Base-by-base conservation (phyloP, 2,797 vertebrate species). In the Cynopterus sphinx region DNA sequence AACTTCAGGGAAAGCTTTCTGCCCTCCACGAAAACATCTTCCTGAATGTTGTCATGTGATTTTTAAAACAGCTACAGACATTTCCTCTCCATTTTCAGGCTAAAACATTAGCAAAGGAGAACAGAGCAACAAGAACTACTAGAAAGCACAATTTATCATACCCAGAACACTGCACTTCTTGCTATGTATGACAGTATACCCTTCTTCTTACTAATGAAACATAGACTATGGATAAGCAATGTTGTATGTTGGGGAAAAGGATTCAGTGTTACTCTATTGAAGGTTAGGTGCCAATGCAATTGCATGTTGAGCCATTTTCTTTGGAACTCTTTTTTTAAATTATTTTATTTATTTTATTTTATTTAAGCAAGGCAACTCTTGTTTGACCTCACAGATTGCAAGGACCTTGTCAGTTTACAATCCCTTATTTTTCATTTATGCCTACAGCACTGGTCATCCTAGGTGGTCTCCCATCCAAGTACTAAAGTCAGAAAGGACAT, bases 171-270 rank as follows among this genome's bases (percentile, higher is more conserved):
- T 79, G 31, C 1, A 19, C 13, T 49, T 73, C 61, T 65, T 84
- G 4, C 33, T 88, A 33, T 31, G 68, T 46, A 46, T 84, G 46
- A 61, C 17, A 41, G 31, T 17, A 10, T 24, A 87, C 15, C 75
- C 93, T 88, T 88, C 36, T 92, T 93, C 39, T 92, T 71, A 55
- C 43, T 53, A 77, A 43, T 4, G 46, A 22, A 83, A 79, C 78
- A 61, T 33, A 36, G 36, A 83, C 55, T 16, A n/a, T 24, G 31
- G 74, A 51, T 57, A 83, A 71, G 61, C 63, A 33, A n/a, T 82
- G 41, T 28, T 89, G 10, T 17, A 6, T 21, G 17, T 49, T 61
- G 24, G 3, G 33, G 9, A 61, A 87, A 74, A 28, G 2, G 57
- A 1, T 36, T 79, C 24, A 55, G 0, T 46, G 73, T 81, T 59